phyloP scores from a whole-genome alignment of 1,140 invertebrate species.

The Drosophila suzukii region DNA sequence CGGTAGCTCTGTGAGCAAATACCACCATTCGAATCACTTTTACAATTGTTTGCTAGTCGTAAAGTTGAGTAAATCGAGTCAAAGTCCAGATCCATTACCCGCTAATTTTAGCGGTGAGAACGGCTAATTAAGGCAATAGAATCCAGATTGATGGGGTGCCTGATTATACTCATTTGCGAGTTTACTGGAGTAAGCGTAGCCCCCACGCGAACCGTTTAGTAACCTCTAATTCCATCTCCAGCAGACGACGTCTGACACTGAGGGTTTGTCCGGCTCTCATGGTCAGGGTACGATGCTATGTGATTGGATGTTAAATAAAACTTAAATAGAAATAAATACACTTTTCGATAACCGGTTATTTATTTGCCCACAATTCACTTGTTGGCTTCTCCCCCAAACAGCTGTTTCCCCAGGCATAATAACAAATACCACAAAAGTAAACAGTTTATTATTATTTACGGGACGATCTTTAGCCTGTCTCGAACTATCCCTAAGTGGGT shows the following conservation, averaged over 20 bases:
- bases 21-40: constrained; percentile 41
- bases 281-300: constrained; percentile 57
- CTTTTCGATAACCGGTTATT: constrained; percentile 58
- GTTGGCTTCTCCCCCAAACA: constrained; percentile 36
- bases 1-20: constrained; percentile 21
- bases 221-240: constrained; percentile 3
- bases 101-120: constrained; percentile 10
- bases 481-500: constrained; percentile 8
- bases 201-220: constrained; percentile 14
- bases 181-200: not conserved
- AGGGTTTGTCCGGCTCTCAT: constrained; percentile 48
- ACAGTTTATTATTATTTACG: constrained; percentile 16
- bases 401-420: constrained; percentile 12
- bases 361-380: constrained; percentile 29
- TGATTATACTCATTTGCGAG: constrained; percentile 11
- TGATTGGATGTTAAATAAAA: constrained; percentile 25
- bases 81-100: constrained; percentile 28
- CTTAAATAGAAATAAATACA: constrained; percentile 24
- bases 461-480: constrained; percentile 32
- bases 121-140: constrained; percentile 28
- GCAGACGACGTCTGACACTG: constrained; percentile 18
- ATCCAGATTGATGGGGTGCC: constrained; percentile 5
- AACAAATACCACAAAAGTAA: constrained; percentile 31
- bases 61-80: constrained; percentile 28
- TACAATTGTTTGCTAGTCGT: constrained; percentile 25